Evolutionary conservation across 2,113 vertebrate genomes (phyloP).

Genomic region (Arenaria interpres): DNA sequence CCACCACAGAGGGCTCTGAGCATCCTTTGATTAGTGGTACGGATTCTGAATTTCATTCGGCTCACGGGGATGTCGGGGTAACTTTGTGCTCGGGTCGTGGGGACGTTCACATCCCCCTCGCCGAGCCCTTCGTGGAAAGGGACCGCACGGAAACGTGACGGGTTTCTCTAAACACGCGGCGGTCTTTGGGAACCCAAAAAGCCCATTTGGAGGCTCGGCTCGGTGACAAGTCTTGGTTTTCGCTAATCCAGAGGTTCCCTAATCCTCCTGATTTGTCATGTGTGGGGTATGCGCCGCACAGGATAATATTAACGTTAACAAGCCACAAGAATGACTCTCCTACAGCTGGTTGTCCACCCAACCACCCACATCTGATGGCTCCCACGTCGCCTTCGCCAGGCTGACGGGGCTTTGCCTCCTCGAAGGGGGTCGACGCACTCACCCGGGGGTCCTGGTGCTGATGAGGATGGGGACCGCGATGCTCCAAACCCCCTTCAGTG

Average conservation of each 20-base stretch:
- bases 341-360: background rate
- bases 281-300: rapidly evolving
- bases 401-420: background rate
- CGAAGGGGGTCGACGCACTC: rapidly evolving
- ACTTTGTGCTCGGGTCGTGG: rapidly evolving
- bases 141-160: rapidly evolving
- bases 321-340: background rate
- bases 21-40: background rate
- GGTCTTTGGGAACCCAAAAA: rapidly evolving
- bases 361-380: rapidly evolving
- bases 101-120: background rate
- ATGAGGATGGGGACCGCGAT: rapidly evolving
- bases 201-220: background rate
- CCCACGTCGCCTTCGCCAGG: rapidly evolving
- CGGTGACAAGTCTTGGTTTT: background rate
- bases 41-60: rapidly evolving
- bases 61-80: background rate
- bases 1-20: background rate
- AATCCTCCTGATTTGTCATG: background rate
- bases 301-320: too few species aligned
- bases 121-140: rapidly evolving
- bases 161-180: rapidly evolving
- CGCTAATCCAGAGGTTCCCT: background rate
- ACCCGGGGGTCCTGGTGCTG: background rate
- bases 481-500: rapidly evolving